Evolutionary conservation across 2,888 invertebrate genomes (phyloP), one percentile per base, ranked within the genome.

Genomic region (Opisthograptis luteolata): DNA sequence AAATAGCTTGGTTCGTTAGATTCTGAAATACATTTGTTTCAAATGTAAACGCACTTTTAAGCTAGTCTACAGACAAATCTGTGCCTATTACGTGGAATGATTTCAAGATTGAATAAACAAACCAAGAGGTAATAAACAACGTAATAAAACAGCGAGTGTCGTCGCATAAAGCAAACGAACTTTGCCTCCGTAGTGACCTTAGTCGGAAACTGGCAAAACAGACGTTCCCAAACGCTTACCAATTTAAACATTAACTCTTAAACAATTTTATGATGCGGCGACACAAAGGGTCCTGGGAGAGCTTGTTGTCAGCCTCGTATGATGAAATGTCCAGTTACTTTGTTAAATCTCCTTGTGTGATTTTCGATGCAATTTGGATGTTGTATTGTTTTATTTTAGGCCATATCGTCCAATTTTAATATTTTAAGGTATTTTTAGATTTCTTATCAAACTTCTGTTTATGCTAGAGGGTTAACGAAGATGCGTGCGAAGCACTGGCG

Each of bases 221-320:
- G 53, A 59, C 62, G 53, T 53, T 49, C 46, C 52, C 37, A 53
- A 68, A 68, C 65, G 53, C 58, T 58, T 42, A 45, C 49, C 67
- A 72, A 74, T 76, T 73, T 66, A 62, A 58, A 45, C 60, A 70
- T 68, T 41, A 48, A 34, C 10, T 13, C 17, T 19, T 43, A 64
- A 69, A 70, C 71, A 76, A 74, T 68, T 76, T 68, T 50, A 34
- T 36, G 64, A 62, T 53, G 62, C 77, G 75, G 76, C 69, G 52
- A 56, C 60, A 71, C 65, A 72, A 74, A 71, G 66, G 66, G 44
- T 46, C 54, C 58, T 52, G 42, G 45, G 44, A 62, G n/a, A n/a
- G n/a, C 62, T 34, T 10, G 6, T 7, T 20, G 20, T 7, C n/a
- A 24, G 40, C 0, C 14, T 49, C 62, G 61, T 55, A 60, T 60